A percentile compares a stretch with the other conserved stretches of the same genome.
Conservation (phyloP, 2,888 invertebrate genomes). For the Orthosia gracilis region DNA sequence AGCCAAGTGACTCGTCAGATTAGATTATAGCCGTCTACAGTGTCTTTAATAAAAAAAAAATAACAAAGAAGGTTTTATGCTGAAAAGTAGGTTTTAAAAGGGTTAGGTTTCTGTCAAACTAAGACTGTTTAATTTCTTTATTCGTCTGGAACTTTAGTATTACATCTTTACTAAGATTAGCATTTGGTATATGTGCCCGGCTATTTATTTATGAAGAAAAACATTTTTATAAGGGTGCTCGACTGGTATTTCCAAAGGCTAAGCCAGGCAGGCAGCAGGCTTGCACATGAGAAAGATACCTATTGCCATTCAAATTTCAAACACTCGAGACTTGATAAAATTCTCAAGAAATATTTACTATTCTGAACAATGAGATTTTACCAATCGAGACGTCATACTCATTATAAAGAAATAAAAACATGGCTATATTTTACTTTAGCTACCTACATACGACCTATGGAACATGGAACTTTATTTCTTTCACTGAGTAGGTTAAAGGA, state of each 20-base stretch:
- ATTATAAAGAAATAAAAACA: no score
- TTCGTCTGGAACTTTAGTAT: slow-evolving; percentile 16
- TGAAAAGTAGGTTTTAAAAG: slow-evolving; percentile 38
- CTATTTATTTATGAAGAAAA: neutral
- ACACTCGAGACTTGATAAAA: neutral
- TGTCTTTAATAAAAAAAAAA: slow-evolving; percentile 27
- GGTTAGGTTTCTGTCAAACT: slow-evolving; percentile 21
- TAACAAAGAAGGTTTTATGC: slow-evolving; percentile 39
- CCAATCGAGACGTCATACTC: no score
- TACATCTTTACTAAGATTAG: neutral
- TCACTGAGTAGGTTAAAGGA: no score
- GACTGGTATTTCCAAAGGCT: no score
- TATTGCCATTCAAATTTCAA: neutral
- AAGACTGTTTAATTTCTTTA: slow-evolving; percentile 27
- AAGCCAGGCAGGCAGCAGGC: no score
- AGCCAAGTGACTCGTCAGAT: slow-evolving; percentile 59
- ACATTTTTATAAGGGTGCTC: no score
- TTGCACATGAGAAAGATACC: no score
- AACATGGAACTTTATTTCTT: no score
- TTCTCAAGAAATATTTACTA: slow-evolving; percentile 26
- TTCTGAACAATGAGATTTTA: no score
- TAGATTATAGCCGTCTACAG: slow-evolving; percentile 52
- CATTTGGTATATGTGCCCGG: neutral
- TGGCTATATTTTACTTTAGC: no score
- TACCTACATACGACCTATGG: no score